Evolutionary conservation across 1,140 invertebrate species (phyloP), one percentile per base, ranked within the genome.

Genomic region (Vanessa atalanta): DNA sequence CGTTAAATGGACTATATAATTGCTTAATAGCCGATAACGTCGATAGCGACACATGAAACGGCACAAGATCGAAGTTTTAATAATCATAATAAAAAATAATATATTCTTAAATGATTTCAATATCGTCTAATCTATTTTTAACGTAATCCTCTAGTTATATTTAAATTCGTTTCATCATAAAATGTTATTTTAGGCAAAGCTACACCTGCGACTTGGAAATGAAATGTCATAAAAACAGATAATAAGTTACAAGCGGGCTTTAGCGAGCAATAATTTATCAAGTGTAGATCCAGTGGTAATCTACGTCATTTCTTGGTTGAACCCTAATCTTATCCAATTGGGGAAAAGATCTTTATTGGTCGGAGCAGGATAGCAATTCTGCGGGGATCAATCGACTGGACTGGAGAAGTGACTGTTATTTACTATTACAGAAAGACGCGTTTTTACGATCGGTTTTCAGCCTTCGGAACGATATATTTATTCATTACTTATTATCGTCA

Each of bases 331-430:
- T 73, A 83, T 83, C 81, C 82, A 85, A 88, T 88, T 84, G 84
- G 78, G 72, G 82, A 83, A 87, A 86, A 87, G 79, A 87, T 88
- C 84, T 88, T 87, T 88, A 88, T 88, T 90, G 85, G 80, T 80
- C 80, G 79, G 83, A 85, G 82, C 81, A 82, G 81, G 85, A 85
- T 82, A 84, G 81, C 78, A 77, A 88, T 83, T 88, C 78, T 74
- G 78, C 68, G 65, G 66, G 79, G 79, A 88, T 86, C 84, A 87
- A 86, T 87, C 82, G 83, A 81, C 70, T 84, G 76, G 79, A 76
- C 84, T 74, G 78, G 64, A 75, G 67, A 75, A 84, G 77, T 84
- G 82, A 83, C 82, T 86, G 81, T 83, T 81, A 81, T 80, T 82
- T 72, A 80, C 75, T 81, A 73, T 75, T 70, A 78, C 67, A 83